Evolutionary conservation across 2,113 vertebrate genomes (phyloP).

Genomic region (Cyphomyrus plagiostoma): DNA sequence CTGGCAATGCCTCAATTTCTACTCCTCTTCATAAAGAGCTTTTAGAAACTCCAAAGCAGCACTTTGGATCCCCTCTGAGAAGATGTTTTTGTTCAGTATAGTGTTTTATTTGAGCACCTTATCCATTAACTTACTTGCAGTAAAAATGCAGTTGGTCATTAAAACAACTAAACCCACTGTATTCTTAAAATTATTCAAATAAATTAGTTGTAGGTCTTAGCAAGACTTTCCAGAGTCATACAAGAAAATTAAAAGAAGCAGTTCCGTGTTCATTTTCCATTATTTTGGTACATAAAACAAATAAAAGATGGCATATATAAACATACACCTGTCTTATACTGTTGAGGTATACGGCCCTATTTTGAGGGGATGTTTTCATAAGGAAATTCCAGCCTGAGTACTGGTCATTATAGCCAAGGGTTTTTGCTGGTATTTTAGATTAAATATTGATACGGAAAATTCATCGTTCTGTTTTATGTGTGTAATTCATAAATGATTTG

Average conservation of each 20-base stretch:
- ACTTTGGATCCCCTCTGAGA: background rate
- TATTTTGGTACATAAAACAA: background rate
- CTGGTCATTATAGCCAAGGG: background rate
- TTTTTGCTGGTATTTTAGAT: background rate
- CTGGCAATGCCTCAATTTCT: constrained; percentile 1
- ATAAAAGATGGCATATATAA: background rate
- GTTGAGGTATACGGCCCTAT: background rate
- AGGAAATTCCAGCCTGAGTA: background rate
- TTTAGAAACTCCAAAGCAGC: background rate
- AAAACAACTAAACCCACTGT: background rate
- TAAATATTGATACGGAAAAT: constrained; percentile 6
- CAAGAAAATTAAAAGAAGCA: background rate
- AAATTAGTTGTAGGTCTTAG: background rate
- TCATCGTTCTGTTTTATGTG: background rate
- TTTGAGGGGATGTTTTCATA: background rate
- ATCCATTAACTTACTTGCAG: background rate
- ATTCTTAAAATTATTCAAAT: background rate
- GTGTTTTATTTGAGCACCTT: background rate
- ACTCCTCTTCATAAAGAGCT: background rate
- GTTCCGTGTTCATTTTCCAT: background rate
- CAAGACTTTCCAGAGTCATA: background rate
- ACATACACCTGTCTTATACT: background rate
- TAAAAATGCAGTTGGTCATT: background rate
- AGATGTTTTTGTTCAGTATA: background rate
- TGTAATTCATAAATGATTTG: background rate